phyloP scores from a whole-genome alignment of 1,140 invertebrate species.

The Ostrea denselamellosa region DNA sequence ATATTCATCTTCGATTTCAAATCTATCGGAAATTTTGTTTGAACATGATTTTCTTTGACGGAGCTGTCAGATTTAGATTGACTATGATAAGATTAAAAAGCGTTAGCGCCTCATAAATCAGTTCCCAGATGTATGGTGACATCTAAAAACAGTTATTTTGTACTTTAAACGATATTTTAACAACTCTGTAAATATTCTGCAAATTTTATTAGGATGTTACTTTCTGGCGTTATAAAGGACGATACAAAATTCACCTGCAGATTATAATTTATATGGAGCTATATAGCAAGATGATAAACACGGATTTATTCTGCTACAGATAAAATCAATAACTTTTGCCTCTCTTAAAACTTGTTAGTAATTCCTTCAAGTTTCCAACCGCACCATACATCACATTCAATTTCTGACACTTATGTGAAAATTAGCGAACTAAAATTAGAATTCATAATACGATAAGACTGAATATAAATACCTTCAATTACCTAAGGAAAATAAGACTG shows the following conservation, averaged over 20 bases:
- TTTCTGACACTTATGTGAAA: conserved; percentile 7
- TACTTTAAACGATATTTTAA: conserved; percentile 2
- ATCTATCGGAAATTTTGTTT: background rate
- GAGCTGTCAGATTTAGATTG: background rate
- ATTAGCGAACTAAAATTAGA: conserved; percentile 16
- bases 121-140: background rate
- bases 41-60: background rate
- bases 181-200: background rate
- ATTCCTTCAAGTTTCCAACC: background rate
- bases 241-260: background rate
- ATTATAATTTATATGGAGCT: background rate
- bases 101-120: background rate
- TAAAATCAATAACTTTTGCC: background rate
- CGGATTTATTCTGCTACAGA: background rate
- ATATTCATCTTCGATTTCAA: background rate
- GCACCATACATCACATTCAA: background rate
- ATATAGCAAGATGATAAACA: background rate
- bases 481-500: background rate
- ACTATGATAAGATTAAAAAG: background rate
- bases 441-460: background rate
- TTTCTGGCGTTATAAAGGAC: background rate
- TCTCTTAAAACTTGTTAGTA: background rate
- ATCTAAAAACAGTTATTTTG: background rate
- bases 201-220: background rate
- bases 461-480: conserved; percentile 9